Evolutionary conservation across 2,113 vertebrate genomes (phyloP).

Genomic region (Crotalus horridus): DNA sequence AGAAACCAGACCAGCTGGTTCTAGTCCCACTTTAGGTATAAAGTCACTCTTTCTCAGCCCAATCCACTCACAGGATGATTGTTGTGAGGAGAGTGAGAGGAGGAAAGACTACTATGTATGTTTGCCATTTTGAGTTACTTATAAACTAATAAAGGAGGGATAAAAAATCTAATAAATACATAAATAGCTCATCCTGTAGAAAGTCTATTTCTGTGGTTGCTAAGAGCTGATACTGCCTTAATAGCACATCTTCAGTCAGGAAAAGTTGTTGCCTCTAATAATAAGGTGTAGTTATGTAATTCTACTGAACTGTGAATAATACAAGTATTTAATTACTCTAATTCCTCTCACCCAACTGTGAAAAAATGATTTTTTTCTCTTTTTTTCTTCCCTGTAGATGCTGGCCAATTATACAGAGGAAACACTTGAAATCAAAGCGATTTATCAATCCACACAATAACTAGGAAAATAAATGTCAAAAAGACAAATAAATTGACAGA

Average conservation of each 20-base stretch:
- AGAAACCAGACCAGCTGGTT: neutral
- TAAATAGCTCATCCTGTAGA: neutral
- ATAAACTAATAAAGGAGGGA: neutral
- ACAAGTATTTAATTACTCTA: neutral
- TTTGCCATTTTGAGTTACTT: neutral
- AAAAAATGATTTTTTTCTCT: neutral
- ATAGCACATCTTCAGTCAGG: neutral
- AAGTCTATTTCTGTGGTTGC: neutral
- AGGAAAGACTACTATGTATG: neutral
- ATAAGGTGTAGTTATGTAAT: neutral
- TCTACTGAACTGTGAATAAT: neutral
- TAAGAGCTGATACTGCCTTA: neutral
- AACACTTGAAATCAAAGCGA: neutral
- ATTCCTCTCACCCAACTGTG: slow-evolving; percentile 14
- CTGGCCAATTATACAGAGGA: neutral
- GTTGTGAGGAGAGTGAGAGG: neutral
- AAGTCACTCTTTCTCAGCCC: neutral
- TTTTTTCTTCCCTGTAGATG: neutral
- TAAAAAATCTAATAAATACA: neutral
- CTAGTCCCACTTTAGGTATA: neutral
- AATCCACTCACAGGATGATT: neutral
- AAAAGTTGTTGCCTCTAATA: slow-evolving; percentile 23
- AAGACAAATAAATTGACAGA: neutral
- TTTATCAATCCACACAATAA: neutral
- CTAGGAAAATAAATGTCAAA: neutral